Conservation (phyloP, 2,113 vertebrate genomes). For the Trematocara zebra region DNA sequence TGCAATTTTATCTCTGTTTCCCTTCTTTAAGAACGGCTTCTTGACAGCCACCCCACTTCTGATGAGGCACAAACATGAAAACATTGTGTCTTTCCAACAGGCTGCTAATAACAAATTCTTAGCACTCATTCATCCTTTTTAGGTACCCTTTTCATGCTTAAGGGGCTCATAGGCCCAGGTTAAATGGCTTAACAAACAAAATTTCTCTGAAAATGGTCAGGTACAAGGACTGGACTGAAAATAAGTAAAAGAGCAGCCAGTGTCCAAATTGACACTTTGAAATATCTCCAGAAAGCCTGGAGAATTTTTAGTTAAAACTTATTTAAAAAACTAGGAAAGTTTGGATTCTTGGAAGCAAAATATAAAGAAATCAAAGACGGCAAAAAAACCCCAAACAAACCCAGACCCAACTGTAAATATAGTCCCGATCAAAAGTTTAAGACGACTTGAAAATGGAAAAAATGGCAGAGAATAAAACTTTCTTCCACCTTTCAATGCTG, state of each 20-base stretch:
- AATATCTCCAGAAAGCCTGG: neutral
- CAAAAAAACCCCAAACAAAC: neutral
- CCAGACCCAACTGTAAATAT: neutral
- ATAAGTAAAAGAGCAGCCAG: neutral
- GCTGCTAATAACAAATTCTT: neutral
- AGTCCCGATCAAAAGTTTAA: neutral
- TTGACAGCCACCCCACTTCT: neutral
- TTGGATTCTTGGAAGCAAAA: neutral
- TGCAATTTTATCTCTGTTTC: neutral
- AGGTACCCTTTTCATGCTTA: neutral
- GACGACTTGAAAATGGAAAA: neutral
- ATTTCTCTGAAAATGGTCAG: neutral
- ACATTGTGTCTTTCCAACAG: neutral
- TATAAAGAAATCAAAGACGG: neutral
- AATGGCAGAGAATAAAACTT: neutral
- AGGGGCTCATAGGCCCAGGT: neutral
- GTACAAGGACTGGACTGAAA: neutral
- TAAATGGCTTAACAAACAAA: neutral
- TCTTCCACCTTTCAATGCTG: neutral
- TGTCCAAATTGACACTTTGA: neutral
- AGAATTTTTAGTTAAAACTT: neutral
- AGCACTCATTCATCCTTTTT: neutral
- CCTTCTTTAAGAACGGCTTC: neutral
- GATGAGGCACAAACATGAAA: neutral
- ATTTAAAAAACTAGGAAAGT: neutral